phyloP scores from a whole-genome alignment of 2,888 invertebrate species.

The Apodemia hepburni region DNA sequence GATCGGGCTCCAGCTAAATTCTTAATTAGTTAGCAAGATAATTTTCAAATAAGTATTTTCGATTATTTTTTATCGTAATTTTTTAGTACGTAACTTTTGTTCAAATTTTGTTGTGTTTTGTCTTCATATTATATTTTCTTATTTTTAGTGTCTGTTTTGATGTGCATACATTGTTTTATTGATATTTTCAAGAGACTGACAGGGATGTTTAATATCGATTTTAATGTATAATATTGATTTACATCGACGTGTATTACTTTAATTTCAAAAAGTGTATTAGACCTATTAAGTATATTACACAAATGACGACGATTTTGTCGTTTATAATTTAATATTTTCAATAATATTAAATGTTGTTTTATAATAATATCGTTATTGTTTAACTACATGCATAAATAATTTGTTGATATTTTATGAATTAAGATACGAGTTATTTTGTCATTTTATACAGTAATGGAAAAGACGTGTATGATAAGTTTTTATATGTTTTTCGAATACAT shows the following conservation, averaged over 20 bases:
- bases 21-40: too few relatives aligned
- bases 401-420: background rate
- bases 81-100: too few relatives aligned
- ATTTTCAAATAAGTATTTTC: too few relatives aligned
- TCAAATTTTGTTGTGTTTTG: too few relatives aligned
- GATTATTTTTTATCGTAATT: too few relatives aligned
- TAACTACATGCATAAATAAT: background rate
- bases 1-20: too few relatives aligned
- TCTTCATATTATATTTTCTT: too few relatives aligned
- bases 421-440: slow-evolving; percentile 33
- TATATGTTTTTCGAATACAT: slow-evolving; percentile 42
- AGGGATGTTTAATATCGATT: slow-evolving; percentile 12
- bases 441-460: slow-evolving; percentile 25
- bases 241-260: too few relatives aligned
- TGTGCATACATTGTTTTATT: slow-evolving; percentile 4
- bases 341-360: slow-evolving; percentile 1
- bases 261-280: too few relatives aligned
- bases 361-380: slow-evolving; percentile 2
- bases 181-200: slow-evolving; percentile 8
- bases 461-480: slow-evolving; percentile 39
- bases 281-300: too few relatives aligned
- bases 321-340: background rate
- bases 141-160: too few relatives aligned
- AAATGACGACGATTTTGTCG: background rate
- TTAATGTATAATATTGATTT: too few relatives aligned